phyloP scores from a whole-genome alignment of 2,113 vertebrate species.

The Suncus etruscus region DNA sequence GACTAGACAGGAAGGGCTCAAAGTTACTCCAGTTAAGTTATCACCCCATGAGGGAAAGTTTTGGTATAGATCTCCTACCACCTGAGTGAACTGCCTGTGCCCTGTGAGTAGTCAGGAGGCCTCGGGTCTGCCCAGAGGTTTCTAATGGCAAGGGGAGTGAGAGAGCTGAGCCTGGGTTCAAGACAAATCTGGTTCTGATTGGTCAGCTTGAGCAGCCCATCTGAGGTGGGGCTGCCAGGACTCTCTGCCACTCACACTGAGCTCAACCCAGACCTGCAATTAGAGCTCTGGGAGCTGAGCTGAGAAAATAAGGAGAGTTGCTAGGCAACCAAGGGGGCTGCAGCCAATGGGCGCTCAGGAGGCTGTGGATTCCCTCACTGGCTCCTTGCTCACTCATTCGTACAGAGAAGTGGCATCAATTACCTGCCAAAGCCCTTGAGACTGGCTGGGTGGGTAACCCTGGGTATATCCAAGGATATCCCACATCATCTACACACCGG shows the following conservation, averaged over 20 bases:
- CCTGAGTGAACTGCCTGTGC: slow-evolving; percentile 4
- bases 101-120: slow-evolving; percentile 8
- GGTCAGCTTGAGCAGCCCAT: slow-evolving; percentile 48
- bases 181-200: neutral
- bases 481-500: slow-evolving; percentile 45
- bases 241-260: slow-evolving; percentile 67
- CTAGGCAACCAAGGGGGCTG: slow-evolving; percentile 88
- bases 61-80: slow-evolving; percentile 35
- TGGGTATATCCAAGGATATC: slow-evolving; percentile 69
- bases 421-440: slow-evolving; percentile 75
- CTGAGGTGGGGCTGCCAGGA: slow-evolving; percentile 39
- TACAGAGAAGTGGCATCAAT: slow-evolving; percentile 78
- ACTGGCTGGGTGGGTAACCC: slow-evolving; percentile 60
- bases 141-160: slow-evolving; percentile 26
- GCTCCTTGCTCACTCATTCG: slow-evolving; percentile 71
- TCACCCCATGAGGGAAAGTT: neutral
- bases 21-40: neutral
- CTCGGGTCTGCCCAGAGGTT: neutral
- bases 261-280: slow-evolving; percentile 85
- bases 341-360: slow-evolving; percentile 76
- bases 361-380: slow-evolving; percentile 81
- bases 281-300: slow-evolving; percentile 79
- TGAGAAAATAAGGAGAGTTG: slow-evolving; percentile 84
- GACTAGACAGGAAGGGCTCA: neutral
- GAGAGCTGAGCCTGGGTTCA: neutral